Percentiles rank a stretch among this genome's conserved stretches.
Evolutionary conservation across 2,888 invertebrate genomes (phyloP).

Genomic region (Leptothorax acervorum): DNA sequence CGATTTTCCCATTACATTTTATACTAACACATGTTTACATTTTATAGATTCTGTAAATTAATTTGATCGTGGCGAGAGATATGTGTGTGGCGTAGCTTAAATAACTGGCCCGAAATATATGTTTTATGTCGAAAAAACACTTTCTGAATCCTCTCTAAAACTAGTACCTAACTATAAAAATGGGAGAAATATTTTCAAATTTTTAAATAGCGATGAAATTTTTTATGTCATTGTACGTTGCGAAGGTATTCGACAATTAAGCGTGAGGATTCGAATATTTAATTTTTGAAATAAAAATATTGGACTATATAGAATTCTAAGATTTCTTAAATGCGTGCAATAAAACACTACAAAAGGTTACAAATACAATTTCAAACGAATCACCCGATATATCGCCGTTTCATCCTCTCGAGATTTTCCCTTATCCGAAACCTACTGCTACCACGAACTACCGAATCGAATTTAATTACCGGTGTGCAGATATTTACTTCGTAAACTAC

Average conservation of each 20-base stretch:
- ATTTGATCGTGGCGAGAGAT: conserved; percentile 27
- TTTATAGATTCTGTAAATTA: conserved; percentile 37
- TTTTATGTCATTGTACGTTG: background rate
- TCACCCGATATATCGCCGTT: conserved; percentile 24
- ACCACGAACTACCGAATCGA: conserved; percentile 70
- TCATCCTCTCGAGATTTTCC: conserved; percentile 33
- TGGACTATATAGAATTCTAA: background rate
- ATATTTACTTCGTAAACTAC: conserved; percentile 75
- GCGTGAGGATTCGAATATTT: background rate
- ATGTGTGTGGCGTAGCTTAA: background rate
- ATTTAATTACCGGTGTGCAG: conserved; percentile 81
- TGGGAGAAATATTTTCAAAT: background rate
- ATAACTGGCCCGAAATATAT: conserved; percentile 7
- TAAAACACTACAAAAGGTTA: too few relatives aligned
- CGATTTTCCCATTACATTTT: conserved; percentile 34
- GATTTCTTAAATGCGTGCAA: background rate
- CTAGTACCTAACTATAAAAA: background rate
- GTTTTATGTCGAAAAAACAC: background rate
- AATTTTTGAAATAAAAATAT: background rate
- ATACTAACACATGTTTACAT: conserved; percentile 1
- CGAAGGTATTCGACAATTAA: background rate
- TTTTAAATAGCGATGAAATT: background rate
- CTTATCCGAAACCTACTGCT: conserved; percentile 40
- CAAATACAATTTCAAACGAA: conserved; percentile 4
- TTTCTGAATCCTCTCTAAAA: background rate